phyloP scores from a whole-genome alignment of 92 coral and sea anemone genomes.

The Phymanthus crucifer region DNA sequence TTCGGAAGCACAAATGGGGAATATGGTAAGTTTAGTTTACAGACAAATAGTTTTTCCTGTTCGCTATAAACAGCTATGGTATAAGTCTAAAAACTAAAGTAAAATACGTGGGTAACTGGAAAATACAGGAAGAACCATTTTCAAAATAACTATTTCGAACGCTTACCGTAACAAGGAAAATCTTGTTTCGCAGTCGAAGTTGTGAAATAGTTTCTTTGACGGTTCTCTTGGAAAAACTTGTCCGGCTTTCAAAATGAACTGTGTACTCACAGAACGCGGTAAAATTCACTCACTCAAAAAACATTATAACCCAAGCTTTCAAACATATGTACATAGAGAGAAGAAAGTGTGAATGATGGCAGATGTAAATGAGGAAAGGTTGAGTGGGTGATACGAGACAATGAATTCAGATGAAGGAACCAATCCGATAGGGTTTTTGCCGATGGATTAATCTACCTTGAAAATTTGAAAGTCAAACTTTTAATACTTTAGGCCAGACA shows the following conservation, averaged over 20 bases:
- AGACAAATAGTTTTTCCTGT: not conserved
- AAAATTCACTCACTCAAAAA: not conserved
- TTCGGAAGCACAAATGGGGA: not conserved
- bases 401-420: constrained; percentile 1
- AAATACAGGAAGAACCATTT: not conserved
- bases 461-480: not conserved
- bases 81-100: not conserved
- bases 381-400: constrained; percentile 34
- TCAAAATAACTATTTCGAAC: not conserved
- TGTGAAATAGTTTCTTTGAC: not conserved
- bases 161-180: not conserved
- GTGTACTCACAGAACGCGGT: not conserved
- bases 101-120: not conserved
- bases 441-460: not conserved
- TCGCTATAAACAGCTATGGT: not conserved
- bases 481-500: not conserved
- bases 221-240: not conserved
- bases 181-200: not conserved
- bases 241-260: not conserved
- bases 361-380: constrained; percentile 13
- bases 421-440: constrained; percentile 6
- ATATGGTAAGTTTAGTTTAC: not conserved
- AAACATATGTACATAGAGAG: constrained; percentile 17
- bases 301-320: constrained; percentile 4
- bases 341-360: not conserved